Base-by-base conservation (phyloP, 2,113 vertebrate species). In the Aptenodytes patagonicus region DNA sequence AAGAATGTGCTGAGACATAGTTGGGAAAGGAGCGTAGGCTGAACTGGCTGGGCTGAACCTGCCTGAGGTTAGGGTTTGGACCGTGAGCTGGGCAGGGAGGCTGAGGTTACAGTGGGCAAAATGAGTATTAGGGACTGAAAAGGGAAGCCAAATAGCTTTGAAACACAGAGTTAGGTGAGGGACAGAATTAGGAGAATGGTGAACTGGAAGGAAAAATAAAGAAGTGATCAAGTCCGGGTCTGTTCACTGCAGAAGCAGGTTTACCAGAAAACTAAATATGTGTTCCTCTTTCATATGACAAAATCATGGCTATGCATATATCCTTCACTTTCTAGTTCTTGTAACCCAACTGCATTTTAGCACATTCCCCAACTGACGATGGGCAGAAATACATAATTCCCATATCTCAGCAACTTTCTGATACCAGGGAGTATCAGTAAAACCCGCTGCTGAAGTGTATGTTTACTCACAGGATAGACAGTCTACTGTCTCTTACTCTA, bases 1-100 rank as follows among this genome's bases (percentile, higher is more conserved):
- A 65, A 61, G 31, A 66, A 34, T 25, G 22, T 49, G 49, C 49
- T 44, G 31, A 58, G 49, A 58, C 22, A n/a, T 16, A n/a, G 16
- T 0, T 77, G 42, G 22, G 36, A 80, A 83, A 57, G 34, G 34
- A 77, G 1, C 0, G 0, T 0, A 47, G 36, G 31, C 14, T 86
- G 44, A 62, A 36, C 32, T 34, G 40, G 20, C 10, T 79, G 51
- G 68, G 34, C 17, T 54, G 34, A 86, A 51, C 8, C 40, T 70
- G 19, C 13, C n/a, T 58, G 46, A 46, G 52, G 31, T 71, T 4
- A 71, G 34, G 15, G 25, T 52, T 89, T 81, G 46, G 49, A 32
- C 19, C 29, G 11, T 12, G 6, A 76, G 5, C 34, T 77, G 80
- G 18, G 3, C 10, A 60, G 61, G 13, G 11, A 84, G 12, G 25